These are phyloP conservation scores for Polietes domitor DNA, from an alignment of 2,888 invertebrate genomes.

Conservation along the genomic window DNA sequence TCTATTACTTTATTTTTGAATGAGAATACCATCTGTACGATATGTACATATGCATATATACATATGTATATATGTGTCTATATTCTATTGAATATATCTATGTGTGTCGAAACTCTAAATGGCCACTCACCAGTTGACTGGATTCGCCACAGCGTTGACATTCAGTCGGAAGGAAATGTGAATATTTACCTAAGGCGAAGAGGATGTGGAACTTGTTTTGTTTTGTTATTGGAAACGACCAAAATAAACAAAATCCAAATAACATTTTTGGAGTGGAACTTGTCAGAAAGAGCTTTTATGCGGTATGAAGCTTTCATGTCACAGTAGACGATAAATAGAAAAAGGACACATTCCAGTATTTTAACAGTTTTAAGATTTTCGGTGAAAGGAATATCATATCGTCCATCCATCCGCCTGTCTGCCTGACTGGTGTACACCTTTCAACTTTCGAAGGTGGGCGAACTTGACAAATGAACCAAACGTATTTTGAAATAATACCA, in stretches of 20 bases:
- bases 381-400: too few species aligned
- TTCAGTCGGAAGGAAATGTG: not conserved
- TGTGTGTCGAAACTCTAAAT: not conserved
- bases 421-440: too few species aligned
- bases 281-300: not conserved
- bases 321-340: not conserved
- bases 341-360: too few species aligned
- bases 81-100: not conserved
- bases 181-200: not conserved
- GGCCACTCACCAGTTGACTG: not conserved
- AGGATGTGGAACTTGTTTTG: not conserved
- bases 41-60: too few species aligned
- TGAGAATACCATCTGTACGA: not conserved
- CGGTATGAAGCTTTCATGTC: not conserved
- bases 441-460: too few species aligned
- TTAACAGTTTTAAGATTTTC: too few species aligned
- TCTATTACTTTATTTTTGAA: slow-evolving; percentile 10
- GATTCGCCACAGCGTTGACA: not conserved
- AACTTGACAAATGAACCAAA: too few species aligned
- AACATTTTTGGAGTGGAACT: not conserved
- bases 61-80: not conserved
- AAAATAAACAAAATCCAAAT: not conserved
- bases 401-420: too few species aligned
- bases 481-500: too few species aligned
- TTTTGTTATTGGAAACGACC: not conserved